These are phyloP conservation scores for Onychomys arenicola DNA, from an alignment of 2,797 vertebrate genomes.

Conservation along the genomic window DNA sequence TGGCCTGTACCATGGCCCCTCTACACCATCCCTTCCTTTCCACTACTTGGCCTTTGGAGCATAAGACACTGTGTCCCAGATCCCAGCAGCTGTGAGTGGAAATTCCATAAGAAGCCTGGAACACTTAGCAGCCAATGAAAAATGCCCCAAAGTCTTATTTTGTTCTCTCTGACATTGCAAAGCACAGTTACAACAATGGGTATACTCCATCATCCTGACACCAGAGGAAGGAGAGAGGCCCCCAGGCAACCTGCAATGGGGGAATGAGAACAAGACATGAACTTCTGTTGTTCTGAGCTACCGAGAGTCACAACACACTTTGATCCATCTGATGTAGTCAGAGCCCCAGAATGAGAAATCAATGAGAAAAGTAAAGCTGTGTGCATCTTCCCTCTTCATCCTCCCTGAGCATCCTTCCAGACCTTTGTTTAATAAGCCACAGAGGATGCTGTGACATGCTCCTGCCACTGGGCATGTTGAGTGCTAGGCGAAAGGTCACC, in stretches of 20 bases:
- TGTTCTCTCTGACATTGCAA: neutral
- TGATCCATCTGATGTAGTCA: neutral
- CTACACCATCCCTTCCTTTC: neutral
- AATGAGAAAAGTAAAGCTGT: neutral
- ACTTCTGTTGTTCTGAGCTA: neutral
- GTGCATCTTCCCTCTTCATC: neutral
- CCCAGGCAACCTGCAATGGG: neutral
- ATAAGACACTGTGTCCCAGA: neutral
- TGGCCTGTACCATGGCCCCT: fast-evolving
- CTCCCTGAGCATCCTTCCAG: neutral
- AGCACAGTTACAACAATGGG: neutral
- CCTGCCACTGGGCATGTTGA: neutral
- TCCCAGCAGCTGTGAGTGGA: neutral
- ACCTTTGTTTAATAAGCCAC: neutral
- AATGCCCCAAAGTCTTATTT: neutral
- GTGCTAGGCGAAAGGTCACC: neutral
- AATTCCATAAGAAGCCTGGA: neutral
- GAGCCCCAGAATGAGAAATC: neutral
- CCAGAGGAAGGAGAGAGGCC: neutral
- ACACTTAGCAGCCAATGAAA: neutral
- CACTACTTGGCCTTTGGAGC: neutral
- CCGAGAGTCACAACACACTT: neutral
- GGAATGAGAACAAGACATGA: neutral
- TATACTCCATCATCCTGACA: neutral
- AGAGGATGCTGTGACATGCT: no score